These are phyloP conservation scores for Sminthopsis crassicaudata DNA, from an alignment of 2,113 vertebrate species.

Conservation along the genomic window DNA sequence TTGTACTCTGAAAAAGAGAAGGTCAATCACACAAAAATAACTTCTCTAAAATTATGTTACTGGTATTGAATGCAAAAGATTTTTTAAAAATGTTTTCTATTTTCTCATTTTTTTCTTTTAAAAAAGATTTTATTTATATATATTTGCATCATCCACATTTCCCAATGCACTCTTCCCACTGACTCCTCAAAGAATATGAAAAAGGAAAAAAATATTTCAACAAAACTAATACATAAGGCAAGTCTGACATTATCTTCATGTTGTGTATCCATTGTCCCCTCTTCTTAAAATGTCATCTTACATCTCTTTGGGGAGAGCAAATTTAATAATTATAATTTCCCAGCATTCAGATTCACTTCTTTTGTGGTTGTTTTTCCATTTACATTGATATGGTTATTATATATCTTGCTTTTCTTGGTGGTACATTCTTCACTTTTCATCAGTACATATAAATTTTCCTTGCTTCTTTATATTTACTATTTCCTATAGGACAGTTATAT, in stretches of 20 bases:
- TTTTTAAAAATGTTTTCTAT: not conserved
- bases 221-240: not conserved
- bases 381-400: not conserved
- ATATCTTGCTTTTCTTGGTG: not conserved
- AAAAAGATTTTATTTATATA: not conserved
- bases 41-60: slow-evolving; percentile 13
- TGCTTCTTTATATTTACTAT: not conserved
- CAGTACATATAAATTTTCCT: not conserved
- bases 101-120: not conserved
- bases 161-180: not conserved
- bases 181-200: not conserved
- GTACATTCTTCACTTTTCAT: not conserved
- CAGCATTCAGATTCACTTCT: not conserved
- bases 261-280: not conserved
- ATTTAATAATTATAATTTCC: not conserved
- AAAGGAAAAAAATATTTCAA: not conserved
- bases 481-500: not conserved
- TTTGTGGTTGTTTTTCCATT: not conserved
- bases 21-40: not conserved
- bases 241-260: not conserved
- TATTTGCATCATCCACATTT: not conserved
- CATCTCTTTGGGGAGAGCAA: not conserved
- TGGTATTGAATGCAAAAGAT: not conserved
- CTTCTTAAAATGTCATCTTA: not conserved
- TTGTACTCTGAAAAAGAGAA: slow-evolving; percentile 35